Conservation (phyloP, 2,888 invertebrate genomes). For the Coelinius sp. region DNA sequence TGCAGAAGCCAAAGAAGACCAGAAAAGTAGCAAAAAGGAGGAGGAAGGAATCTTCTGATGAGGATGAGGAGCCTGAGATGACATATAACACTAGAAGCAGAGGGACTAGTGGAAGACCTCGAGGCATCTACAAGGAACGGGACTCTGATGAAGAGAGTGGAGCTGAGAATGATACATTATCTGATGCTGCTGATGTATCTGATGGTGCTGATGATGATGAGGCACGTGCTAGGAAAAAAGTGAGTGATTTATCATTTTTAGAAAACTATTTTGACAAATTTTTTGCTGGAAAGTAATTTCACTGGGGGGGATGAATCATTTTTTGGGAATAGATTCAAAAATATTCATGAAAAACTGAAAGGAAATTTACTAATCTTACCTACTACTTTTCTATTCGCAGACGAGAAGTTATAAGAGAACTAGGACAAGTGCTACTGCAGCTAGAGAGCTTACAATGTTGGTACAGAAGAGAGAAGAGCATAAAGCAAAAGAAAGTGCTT, state of each 20-base stretch:
- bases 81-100: conserved; percentile 59
- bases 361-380: no score
- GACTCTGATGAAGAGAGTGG: conserved; percentile 28
- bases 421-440: background rate
- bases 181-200: background rate
- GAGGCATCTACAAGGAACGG: conserved; percentile 10
- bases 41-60: background rate
- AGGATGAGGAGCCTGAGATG: conserved; percentile 38
- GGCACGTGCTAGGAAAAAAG: conserved; percentile 30
- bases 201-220: conserved; percentile 39
- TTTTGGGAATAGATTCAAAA: no score
- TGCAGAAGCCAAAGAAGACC: conserved; percentile 50
- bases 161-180: background rate
- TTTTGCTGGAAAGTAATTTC: no score
- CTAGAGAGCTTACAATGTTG: background rate
- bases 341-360: no score
- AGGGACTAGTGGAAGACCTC: conserved; percentile 25
- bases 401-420: background rate
- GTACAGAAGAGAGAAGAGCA: background rate
- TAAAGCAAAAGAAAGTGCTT: background rate
- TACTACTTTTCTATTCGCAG: background rate
- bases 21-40: conserved; percentile 34
- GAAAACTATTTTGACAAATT: no score
- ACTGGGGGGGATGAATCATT: no score
- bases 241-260: conserved; percentile 16